These are phyloP conservation scores for Aphelinus certus DNA, from an alignment of 1,140 invertebrate genomes.

Conservation along the genomic window DNA sequence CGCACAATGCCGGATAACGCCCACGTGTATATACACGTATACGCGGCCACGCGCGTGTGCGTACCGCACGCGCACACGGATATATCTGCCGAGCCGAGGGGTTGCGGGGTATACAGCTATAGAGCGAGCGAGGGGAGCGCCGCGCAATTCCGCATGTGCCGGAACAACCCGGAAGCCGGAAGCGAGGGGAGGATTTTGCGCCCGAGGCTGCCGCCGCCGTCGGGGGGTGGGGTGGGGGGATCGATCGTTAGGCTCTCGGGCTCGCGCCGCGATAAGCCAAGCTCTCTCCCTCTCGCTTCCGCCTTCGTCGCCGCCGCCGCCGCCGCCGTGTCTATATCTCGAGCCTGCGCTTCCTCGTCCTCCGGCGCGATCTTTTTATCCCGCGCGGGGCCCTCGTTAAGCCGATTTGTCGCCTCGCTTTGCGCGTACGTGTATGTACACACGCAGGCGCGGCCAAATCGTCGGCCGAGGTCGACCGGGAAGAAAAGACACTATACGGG, in stretches of 20 bases:
- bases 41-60: neutral
- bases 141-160: conserved; percentile 51
- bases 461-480: too few relatives aligned
- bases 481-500: too few relatives aligned
- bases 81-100: conserved; percentile 18
- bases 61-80: neutral
- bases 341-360: neutral
- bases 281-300: conserved; percentile 23
- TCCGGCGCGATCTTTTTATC: neutral
- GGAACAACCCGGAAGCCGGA: conserved; percentile 61
- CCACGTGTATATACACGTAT: neutral
- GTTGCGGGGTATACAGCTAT: conserved; percentile 16
- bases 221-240: conserved; percentile 24
- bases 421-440: too few relatives aligned
- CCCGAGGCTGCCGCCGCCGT: conserved; percentile 17
- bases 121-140: conserved; percentile 42
- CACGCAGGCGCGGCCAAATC: too few relatives aligned
- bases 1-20: too few relatives aligned
- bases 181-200: conserved; percentile 51
- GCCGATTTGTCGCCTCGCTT: too few relatives aligned
- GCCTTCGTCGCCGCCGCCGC: conserved; percentile 10
- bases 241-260: conserved; percentile 43
- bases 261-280: conserved; percentile 54
- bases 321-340: conserved; percentile 22
- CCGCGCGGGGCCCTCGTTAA: too few relatives aligned